Conservation (phyloP, 1,140 invertebrate genomes). For the Tetramorium alpestre region DNA sequence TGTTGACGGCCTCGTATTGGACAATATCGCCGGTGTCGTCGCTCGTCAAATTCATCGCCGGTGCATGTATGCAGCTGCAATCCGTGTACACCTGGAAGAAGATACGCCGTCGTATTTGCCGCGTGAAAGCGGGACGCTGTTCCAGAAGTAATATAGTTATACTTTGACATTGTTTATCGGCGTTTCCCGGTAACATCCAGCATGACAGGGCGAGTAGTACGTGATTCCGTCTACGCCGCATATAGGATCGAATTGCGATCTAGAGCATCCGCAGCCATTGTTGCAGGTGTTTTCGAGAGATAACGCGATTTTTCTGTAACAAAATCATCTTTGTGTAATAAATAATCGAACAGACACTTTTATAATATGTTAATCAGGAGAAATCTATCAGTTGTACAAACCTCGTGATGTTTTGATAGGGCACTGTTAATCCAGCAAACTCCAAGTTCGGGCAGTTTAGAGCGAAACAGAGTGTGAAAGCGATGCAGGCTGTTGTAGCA, state of each 20-base stretch:
- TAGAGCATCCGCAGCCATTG: conserved; percentile 87
- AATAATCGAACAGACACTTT: background rate
- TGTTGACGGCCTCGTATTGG: conserved; percentile 87
- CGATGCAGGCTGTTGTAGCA: conserved; percentile 87
- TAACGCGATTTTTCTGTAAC: conserved; percentile 71
- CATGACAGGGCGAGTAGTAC: conserved; percentile 94
- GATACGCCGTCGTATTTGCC: background rate
- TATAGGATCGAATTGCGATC: conserved; percentile 88
- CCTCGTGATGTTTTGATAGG: conserved; percentile 85
- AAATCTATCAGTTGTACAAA: conserved; percentile 75
- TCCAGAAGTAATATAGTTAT: conserved; percentile 8
- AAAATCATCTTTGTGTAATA: background rate
- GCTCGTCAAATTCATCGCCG: conserved; percentile 63
- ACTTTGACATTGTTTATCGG: conserved; percentile 77
- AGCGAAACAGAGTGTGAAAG: conserved; percentile 89
- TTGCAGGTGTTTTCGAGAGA: conserved; percentile 87
- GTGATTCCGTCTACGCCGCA: conserved; percentile 93
- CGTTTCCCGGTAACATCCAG: conserved; percentile 89
- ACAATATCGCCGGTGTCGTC: conserved; percentile 71
- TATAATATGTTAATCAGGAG: background rate
- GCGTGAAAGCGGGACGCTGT: background rate
- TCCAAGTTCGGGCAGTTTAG: conserved; percentile 91
- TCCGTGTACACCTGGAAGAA: conserved; percentile 85
- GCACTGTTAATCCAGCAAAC: conserved; percentile 91
- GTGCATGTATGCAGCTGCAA: conserved; percentile 86